A percentile compares a stretch with the other conserved stretches of the same genome.
phyloP scores from a whole-genome alignment of 2,797 vertebrate genomes.

The Onychomys arenicola region DNA sequence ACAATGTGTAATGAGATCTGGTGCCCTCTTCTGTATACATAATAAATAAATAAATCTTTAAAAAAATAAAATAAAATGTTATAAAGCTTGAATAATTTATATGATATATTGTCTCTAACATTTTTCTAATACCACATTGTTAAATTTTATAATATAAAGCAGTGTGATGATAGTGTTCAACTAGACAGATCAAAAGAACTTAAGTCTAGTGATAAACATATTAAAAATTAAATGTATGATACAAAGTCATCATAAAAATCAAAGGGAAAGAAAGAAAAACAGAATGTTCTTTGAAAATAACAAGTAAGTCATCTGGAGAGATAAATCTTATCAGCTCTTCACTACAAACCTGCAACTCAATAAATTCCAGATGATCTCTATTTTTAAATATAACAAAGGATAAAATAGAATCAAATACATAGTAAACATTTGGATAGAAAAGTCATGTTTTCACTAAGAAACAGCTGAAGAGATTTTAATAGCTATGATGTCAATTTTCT shows the following conservation, averaged over 20 bases:
- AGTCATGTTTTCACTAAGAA: conserved; percentile 25
- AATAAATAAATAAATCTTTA: no score
- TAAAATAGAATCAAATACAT: neutral
- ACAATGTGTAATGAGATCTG: no score
- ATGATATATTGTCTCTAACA: neutral
- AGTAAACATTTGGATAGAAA: conserved; percentile 53
- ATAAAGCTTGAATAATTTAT: conserved; percentile 17
- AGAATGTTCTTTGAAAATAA: conserved; percentile 33
- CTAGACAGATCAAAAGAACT: conserved; percentile 13
- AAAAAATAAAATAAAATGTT: neutral
- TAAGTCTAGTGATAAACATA: conserved; percentile 29
- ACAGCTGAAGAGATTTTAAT: conserved; percentile 7
- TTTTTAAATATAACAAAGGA: conserved; percentile 45
- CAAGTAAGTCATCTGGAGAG: neutral
- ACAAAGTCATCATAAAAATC: conserved; percentile 50
- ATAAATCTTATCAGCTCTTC: conserved; percentile 18
- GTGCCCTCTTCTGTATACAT: no score
- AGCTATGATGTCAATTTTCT: conserved; percentile 3
- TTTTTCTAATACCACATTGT: conserved; percentile 20
- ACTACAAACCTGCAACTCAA: neutral
- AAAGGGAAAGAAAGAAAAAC: conserved; percentile 41
- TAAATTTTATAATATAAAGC: conserved; percentile 34
- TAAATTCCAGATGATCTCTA: conserved; percentile 54
- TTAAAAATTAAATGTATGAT: neutral
- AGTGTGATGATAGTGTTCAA: neutral